phyloP scores from a whole-genome alignment of 1,140 invertebrate genomes.

The Drosophila quadrilineata region DNA sequence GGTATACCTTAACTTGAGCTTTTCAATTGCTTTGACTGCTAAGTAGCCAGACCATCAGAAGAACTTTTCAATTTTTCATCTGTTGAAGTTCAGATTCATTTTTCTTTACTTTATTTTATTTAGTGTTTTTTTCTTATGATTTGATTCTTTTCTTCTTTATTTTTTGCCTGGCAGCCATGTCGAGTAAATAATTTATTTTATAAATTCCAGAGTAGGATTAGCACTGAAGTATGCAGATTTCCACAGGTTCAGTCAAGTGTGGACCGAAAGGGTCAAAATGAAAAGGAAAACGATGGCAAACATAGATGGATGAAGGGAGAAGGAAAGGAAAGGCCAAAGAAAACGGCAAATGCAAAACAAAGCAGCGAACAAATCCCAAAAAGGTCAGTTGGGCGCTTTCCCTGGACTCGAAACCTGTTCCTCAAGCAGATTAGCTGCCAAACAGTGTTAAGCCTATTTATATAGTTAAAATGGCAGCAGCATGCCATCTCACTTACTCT shows the following conservation, averaged over 20 bases:
- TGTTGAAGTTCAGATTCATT: slow-evolving; percentile 41
- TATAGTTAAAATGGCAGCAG: slow-evolving; percentile 64
- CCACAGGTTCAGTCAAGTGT: slow-evolving; percentile 42
- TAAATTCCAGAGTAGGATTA: slow-evolving; percentile 77
- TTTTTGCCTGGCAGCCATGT: slow-evolving; percentile 9
- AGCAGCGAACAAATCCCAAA: slow-evolving; percentile 36
- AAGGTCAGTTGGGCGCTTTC: slow-evolving; percentile 41
- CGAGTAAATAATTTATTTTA: slow-evolving; percentile 78
- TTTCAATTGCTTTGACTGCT: slow-evolving; percentile 29
- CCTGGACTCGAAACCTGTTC: slow-evolving; percentile 34
- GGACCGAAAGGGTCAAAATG: neutral
- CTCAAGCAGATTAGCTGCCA: slow-evolving; percentile 61
- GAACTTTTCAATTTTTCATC: slow-evolving; percentile 46
- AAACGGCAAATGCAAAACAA: slow-evolving; percentile 12
- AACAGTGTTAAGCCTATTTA: slow-evolving; percentile 67
- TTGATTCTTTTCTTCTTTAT: no score
- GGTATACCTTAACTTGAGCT: slow-evolving; percentile 22
- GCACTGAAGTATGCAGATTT: slow-evolving; percentile 77
- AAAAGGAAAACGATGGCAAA: slow-evolving; percentile 53
- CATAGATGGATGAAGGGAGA: no score
- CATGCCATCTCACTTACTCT: neutral
- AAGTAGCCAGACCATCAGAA: neutral
- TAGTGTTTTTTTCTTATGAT: no score
- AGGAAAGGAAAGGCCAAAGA: no score
- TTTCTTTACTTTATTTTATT: slow-evolving; percentile 31